Conservation (phyloP, 2,113 vertebrate species). For the Spermophilus dauricus region DNA sequence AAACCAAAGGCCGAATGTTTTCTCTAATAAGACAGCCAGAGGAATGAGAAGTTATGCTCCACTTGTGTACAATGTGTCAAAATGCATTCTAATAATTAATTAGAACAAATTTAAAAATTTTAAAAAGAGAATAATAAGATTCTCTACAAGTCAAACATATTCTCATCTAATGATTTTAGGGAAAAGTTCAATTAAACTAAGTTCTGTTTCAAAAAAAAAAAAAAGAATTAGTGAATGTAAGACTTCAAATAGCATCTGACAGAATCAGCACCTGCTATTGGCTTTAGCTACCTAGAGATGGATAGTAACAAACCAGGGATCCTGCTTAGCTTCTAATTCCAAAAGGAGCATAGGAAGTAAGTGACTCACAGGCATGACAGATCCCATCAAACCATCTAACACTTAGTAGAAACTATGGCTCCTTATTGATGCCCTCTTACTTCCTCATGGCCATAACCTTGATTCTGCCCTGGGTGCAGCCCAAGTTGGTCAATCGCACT, state of each 20-base stretch:
- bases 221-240: too few relatives aligned
- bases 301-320: not conserved
- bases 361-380: not conserved
- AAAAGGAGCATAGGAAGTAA: not conserved
- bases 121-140: too few relatives aligned
- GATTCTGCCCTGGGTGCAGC: not conserved
- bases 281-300: not conserved
- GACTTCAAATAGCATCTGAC: not conserved
- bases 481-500: not conserved
- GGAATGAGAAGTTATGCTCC: too few relatives aligned
- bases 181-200: too few relatives aligned
- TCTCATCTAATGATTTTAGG: too few relatives aligned
- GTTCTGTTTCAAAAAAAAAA: too few relatives aligned
- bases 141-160: too few relatives aligned
- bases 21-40: too few relatives aligned
- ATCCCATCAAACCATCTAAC: not conserved
- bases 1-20: too few relatives aligned
- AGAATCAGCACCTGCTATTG: not conserved
- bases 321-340: not conserved
- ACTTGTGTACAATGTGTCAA: too few relatives aligned
- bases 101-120: too few relatives aligned
- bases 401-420: not conserved
- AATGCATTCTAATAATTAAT: too few relatives aligned
- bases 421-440: not conserved
- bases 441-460: not conserved